Conservation (phyloP, 2,888 invertebrate species). For the Chloroclystis v-ata region DNA sequence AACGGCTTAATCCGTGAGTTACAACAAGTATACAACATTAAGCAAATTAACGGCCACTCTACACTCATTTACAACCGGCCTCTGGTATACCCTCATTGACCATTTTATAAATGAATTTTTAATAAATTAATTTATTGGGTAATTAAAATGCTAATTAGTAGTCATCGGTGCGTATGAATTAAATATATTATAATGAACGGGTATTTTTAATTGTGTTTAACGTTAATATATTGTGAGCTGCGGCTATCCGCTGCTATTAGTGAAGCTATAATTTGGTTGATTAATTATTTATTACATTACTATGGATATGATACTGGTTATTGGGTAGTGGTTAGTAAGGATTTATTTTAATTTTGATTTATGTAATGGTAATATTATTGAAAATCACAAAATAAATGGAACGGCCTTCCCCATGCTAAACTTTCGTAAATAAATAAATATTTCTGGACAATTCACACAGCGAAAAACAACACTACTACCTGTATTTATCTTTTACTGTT, state of each 20-base stretch:
- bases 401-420: too few species aligned
- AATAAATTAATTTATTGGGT: conserved; percentile 71
- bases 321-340: too few species aligned
- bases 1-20: conserved; percentile 55
- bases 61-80: conserved; percentile 47
- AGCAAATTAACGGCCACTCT: conserved; percentile 53
- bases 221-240: conserved; percentile 17
- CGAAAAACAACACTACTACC: too few species aligned
- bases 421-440: too few species aligned
- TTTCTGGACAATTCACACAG: too few species aligned
- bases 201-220: conserved; percentile 23
- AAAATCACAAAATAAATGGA: too few species aligned
- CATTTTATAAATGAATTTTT: conserved; percentile 61
- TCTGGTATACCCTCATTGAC: conserved; percentile 44
- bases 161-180: conserved; percentile 43
- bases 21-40: conserved; percentile 64
- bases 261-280: conserved; percentile 9
- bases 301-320: too few species aligned
- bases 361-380: too few species aligned
- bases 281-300: neutral
- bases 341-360: too few species aligned
- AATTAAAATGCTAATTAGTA: conserved; percentile 64
- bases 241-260: conserved; percentile 15
- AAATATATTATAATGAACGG: conserved; percentile 28
- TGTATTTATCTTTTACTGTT: too few species aligned